These are phyloP conservation scores for Sebastes elongatus DNA, from an alignment of 2,797 vertebrate genomes.

Conservation along the genomic window DNA sequence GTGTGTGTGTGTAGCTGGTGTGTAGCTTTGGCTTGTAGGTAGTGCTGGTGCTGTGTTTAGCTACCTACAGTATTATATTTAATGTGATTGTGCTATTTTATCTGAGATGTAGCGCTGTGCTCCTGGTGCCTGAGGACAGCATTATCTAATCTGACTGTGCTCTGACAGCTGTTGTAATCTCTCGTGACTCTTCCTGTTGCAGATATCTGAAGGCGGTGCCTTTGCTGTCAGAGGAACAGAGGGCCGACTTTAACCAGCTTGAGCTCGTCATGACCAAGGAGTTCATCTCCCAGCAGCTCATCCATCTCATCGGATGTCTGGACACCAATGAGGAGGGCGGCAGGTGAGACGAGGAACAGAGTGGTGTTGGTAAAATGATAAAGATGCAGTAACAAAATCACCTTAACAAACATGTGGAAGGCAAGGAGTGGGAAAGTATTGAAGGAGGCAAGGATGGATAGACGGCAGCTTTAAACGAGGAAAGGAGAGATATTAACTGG, in stretches of 20 bases:
- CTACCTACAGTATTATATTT: background rate
- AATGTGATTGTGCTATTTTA: background rate
- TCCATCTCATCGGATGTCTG: slow-evolving; percentile 89
- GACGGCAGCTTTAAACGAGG: no score
- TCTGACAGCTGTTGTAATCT: background rate
- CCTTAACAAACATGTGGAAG: no score
- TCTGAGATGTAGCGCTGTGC: background rate
- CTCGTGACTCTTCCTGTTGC: slow-evolving; percentile 5
- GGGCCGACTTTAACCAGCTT: slow-evolving; percentile 87
- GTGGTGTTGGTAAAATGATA: background rate
- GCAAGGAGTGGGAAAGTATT: no score
- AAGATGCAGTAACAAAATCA: no score
- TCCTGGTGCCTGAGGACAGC: background rate
- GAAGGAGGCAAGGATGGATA: no score
- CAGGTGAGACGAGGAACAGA: slow-evolving; percentile 80
- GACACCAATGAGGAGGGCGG: slow-evolving; percentile 94
- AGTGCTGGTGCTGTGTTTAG: background rate
- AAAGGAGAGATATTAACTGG: no score
- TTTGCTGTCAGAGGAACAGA: slow-evolving; percentile 87
- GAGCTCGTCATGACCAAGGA: slow-evolving; percentile 94
- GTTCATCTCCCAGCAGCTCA: slow-evolving; percentile 94
- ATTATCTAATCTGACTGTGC: background rate
- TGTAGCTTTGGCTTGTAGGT: background rate
- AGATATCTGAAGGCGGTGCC: slow-evolving; percentile 88
- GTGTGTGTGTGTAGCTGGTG: background rate